A percentile compares a stretch with the other conserved stretches of the same genome.
These are phyloP conservation scores for Neria commutata DNA, from an alignment of 2,888 invertebrate species.

Conservation along the genomic window DNA sequence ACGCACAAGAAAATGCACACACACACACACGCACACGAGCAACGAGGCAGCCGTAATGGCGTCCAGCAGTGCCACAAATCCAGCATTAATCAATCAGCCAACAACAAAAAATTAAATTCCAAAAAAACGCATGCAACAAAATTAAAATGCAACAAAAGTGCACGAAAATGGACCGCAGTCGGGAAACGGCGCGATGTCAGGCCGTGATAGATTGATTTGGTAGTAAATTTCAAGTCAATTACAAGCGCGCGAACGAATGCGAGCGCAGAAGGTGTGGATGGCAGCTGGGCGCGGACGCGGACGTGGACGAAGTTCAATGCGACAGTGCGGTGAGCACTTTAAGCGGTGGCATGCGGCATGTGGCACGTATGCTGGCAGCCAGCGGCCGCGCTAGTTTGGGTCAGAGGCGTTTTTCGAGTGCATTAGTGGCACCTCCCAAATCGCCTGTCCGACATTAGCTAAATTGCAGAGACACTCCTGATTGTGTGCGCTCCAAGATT, in stretches of 20 bases:
- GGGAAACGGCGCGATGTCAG: not conserved
- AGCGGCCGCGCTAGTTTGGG: not conserved
- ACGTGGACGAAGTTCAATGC: slow-evolving; percentile 11
- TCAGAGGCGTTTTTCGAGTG: not conserved
- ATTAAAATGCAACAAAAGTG: not conserved
- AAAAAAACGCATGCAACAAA: slow-evolving; percentile 1
- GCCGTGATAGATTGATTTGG: slow-evolving; percentile 49
- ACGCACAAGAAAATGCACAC: no score
- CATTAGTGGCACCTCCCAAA: slow-evolving; percentile 32
- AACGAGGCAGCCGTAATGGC: no score
- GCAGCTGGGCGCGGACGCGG: no score
- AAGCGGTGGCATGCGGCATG: not conserved
- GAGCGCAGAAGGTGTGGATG: no score
- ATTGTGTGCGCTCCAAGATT: no score
- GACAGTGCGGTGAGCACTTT: no score
- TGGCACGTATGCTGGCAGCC: not conserved
- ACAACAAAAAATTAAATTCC: not conserved
- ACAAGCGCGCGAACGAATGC: slow-evolving; percentile 34
- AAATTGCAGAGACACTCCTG: slow-evolving; percentile 17
- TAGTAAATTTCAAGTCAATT: slow-evolving; percentile 55
- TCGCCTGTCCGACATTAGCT: slow-evolving; percentile 22
- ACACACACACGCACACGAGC: no score
- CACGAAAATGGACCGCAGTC: not conserved
- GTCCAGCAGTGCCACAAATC: slow-evolving; percentile 51
- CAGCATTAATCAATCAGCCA: slow-evolving; percentile 55